Conservation (phyloP, 2,113 vertebrate species). For the Odontesthes bonariensis region DNA sequence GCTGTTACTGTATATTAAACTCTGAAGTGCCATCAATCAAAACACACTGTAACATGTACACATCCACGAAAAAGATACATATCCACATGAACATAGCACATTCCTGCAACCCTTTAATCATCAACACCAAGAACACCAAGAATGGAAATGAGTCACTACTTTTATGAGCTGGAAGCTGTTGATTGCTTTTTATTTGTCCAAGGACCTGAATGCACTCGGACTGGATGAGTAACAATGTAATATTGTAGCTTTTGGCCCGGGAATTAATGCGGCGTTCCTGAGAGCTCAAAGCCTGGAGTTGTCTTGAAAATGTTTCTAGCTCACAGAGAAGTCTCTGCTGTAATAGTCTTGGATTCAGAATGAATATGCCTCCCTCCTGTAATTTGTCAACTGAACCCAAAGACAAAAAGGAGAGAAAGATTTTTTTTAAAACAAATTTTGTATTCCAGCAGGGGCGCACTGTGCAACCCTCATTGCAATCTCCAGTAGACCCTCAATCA, state of each 20-base stretch:
- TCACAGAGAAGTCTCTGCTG: slow-evolving; percentile 29
- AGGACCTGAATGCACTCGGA: slow-evolving; percentile 38
- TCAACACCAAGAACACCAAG: slow-evolving; percentile 38
- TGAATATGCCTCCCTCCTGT: slow-evolving; percentile 26
- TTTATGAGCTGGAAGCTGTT: slow-evolving; percentile 54
- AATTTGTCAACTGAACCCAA: slow-evolving; percentile 23
- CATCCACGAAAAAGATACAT: slow-evolving; percentile 16
- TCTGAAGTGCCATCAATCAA: slow-evolving; percentile 64
- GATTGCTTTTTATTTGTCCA: slow-evolving; percentile 70
- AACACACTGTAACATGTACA: slow-evolving; percentile 34
- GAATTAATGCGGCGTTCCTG: slow-evolving; percentile 41
- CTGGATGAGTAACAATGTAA: slow-evolving; percentile 59
- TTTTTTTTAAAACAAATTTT: not conserved
- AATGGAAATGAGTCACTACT: slow-evolving; percentile 52
- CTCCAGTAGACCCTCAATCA: not conserved
- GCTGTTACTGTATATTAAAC: slow-evolving; percentile 58
- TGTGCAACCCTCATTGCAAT: too few species aligned
- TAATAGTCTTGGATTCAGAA: slow-evolving; percentile 16
- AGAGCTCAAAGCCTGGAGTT: slow-evolving; percentile 23
- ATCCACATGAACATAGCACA: slow-evolving; percentile 13
- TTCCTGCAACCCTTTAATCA: slow-evolving; percentile 60
- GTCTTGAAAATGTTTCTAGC: slow-evolving; percentile 16
- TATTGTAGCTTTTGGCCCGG: slow-evolving; percentile 46
- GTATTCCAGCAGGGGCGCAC: not conserved
- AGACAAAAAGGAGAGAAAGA: not conserved